Conservation (phyloP, 2,113 vertebrate genomes). For the Psephotus haematonotus region DNA sequence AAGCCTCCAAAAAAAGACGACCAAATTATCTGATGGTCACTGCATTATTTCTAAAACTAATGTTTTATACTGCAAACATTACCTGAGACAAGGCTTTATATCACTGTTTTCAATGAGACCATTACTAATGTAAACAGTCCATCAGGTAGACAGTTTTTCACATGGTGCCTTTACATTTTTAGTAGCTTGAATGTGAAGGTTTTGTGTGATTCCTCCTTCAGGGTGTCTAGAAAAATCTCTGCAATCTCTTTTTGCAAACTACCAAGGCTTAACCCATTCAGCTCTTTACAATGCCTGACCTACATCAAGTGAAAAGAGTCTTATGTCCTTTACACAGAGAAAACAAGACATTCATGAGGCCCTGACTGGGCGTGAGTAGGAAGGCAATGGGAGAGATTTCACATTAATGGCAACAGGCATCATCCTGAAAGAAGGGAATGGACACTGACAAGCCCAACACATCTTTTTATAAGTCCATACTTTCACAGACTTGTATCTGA, state of each 20-base stretch:
- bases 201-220: background rate
- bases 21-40: background rate
- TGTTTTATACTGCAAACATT: background rate
- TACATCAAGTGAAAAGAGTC: constrained; percentile 29
- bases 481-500: background rate
- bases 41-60: background rate
- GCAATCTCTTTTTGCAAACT: background rate
- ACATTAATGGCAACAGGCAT: background rate
- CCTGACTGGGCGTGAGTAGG: background rate
- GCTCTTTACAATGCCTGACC: constrained; percentile 50
- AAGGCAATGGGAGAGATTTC: background rate
- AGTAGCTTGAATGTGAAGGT: background rate
- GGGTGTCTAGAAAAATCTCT: background rate
- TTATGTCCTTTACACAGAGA: background rate
- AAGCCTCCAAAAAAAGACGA: background rate
- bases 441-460: background rate
- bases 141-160: background rate
- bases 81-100: background rate
- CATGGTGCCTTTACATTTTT: background rate
- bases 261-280: constrained; percentile 46
- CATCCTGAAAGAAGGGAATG: background rate
- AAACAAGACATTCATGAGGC: background rate
- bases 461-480: background rate
- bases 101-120: background rate
- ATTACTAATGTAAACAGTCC: background rate